Evolutionary conservation across 1,140 invertebrate genomes (phyloP).

Genomic region (Neotoxoptera formosana): DNA sequence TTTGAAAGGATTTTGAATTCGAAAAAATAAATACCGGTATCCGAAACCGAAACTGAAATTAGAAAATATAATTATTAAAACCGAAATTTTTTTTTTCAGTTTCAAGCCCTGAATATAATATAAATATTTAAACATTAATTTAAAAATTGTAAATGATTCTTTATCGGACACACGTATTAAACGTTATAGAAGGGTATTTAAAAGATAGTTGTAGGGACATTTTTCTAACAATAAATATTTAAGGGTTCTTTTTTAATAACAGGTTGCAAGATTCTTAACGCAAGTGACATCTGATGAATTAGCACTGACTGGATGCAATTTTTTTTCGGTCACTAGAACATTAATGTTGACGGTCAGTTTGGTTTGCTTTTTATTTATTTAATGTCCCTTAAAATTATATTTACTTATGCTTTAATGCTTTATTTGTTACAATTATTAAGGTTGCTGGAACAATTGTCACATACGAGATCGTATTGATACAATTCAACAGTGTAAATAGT

Average conservation of each 20-base stretch:
- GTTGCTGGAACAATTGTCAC: slow-evolving; percentile 75
- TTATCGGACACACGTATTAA: not conserved
- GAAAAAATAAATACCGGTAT: too few species aligned
- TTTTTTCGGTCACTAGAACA: slow-evolving; percentile 71
- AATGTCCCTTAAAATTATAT: not conserved
- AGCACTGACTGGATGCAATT: slow-evolving; percentile 72
- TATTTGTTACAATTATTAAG: slow-evolving; percentile 62
- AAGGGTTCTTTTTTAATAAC: slow-evolving; percentile 61
- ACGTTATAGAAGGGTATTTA: not conserved
- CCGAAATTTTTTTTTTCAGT: too few species aligned
- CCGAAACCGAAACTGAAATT: too few species aligned
- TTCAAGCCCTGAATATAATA: too few species aligned
- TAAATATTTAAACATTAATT: not conserved
- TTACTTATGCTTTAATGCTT: not conserved
- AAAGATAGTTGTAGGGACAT: not conserved
- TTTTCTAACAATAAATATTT: not conserved
- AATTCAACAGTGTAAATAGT: slow-evolving; percentile 67
- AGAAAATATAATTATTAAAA: too few species aligned
- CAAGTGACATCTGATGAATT: slow-evolving; percentile 71
- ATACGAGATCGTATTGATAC: slow-evolving; percentile 74
- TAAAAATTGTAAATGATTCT: not conserved
- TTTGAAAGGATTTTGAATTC: too few species aligned
- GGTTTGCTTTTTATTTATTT: not conserved
- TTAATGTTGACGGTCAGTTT: slow-evolving; percentile 70
- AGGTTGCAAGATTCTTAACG: slow-evolving; percentile 71